These are phyloP conservation scores for Microtus richardsoni DNA, from an alignment of 2,113 vertebrate species.

Conservation along the genomic window DNA sequence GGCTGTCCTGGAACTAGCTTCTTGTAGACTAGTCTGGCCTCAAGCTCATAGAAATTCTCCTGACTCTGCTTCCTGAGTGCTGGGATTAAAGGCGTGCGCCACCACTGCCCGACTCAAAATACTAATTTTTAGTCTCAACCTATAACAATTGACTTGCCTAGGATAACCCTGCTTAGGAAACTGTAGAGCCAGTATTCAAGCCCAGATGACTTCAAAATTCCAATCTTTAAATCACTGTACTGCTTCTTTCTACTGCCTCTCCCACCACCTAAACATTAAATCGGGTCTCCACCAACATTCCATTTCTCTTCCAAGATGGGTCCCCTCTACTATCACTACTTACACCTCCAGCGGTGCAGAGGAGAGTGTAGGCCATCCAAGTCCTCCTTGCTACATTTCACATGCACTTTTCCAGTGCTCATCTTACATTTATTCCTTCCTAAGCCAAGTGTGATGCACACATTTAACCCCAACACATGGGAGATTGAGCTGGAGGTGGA, in stretches of 20 bases:
- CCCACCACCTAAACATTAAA: neutral
- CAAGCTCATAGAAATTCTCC: too few species aligned
- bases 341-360: neutral
- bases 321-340: neutral
- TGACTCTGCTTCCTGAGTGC: too few species aligned
- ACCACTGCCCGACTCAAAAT: too few species aligned
- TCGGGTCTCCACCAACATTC: neutral
- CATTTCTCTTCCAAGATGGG: neutral
- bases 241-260: conserved; percentile 1
- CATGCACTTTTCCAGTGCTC: neutral
- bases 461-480: neutral
- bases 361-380: neutral
- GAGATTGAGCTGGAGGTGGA: neutral
- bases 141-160: conserved; percentile 14
- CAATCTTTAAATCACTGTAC: conserved; percentile 22
- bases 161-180: neutral
- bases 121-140: neutral
- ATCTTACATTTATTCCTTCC: neutral
- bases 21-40: too few species aligned
- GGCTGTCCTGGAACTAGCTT: too few species aligned
- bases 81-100: too few species aligned
- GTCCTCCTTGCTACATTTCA: neutral
- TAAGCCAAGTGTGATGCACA: neutral
- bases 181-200: neutral
- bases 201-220: neutral